Conservation (phyloP, 2,113 vertebrate genomes). For the Enhydra lutris region DNA sequence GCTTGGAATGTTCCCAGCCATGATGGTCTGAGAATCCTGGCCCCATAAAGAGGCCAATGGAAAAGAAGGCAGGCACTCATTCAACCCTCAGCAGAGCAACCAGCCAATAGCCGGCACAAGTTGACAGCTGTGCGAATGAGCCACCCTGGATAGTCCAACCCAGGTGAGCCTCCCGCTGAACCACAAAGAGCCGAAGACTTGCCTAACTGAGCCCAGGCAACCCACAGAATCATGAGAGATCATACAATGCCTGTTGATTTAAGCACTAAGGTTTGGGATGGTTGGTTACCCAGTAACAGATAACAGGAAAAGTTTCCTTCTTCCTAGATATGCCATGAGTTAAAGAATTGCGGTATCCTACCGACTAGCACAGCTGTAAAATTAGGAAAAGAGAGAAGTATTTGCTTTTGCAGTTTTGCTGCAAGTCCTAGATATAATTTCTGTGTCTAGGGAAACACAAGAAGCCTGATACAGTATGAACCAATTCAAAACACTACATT, state of each 20-base stretch:
- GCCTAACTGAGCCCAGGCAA: not conserved
- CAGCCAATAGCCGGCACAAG: not conserved
- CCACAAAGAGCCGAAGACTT: not conserved
- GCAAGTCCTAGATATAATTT: constrained; percentile 67
- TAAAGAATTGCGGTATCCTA: constrained; percentile 28
- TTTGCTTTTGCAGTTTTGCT: constrained; percentile 68
- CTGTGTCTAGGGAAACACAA: constrained; percentile 67
- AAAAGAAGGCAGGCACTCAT: not conserved
- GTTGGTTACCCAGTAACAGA: not conserved
- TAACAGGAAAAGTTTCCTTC: not conserved
- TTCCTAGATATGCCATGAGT: not conserved
- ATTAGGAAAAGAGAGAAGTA: constrained; percentile 67
- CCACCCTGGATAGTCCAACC: not conserved
- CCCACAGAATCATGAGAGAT: not conserved
- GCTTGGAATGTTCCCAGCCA: not conserved
- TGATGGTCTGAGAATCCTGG: not conserved
- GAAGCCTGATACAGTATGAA: constrained; percentile 75
- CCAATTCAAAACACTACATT: constrained; percentile 77
- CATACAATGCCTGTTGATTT: not conserved
- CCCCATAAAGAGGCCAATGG: not conserved
- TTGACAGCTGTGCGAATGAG: not conserved
- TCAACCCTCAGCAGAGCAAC: not conserved
- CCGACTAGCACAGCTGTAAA: constrained; percentile 54
- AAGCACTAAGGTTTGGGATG: not conserved
- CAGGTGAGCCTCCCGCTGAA: not conserved